Conservation (phyloP, 2,888 invertebrate genomes). For the Netelia fuscicornis region DNA sequence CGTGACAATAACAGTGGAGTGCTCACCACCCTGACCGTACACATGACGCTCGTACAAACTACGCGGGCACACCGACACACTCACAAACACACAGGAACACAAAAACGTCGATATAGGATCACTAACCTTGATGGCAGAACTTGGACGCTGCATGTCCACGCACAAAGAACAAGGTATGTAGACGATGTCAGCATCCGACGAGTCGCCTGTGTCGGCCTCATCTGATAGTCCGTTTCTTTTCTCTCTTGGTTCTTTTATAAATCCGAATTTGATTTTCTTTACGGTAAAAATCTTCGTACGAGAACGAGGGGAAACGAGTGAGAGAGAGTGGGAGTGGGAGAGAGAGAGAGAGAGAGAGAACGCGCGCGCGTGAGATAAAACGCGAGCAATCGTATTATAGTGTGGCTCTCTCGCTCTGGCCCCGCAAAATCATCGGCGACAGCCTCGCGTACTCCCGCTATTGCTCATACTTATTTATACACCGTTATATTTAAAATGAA, state of each 20-base stretch:
- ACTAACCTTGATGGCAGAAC: conserved; percentile 82
- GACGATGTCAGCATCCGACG: conserved; percentile 73
- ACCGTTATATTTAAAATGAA: conserved; percentile 85
- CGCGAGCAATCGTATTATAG: conserved; percentile 55
- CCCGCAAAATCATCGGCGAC: conserved; percentile 77
- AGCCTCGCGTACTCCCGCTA: conserved; percentile 83
- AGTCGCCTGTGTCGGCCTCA: conserved; percentile 73
- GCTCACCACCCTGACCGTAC: conserved; percentile 67
- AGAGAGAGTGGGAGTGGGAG: conserved; percentile 20
- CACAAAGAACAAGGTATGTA: conserved; percentile 77
- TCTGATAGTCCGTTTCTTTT: conserved; percentile 70
- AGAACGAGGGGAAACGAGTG: conserved; percentile 46
- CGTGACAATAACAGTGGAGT: conserved; percentile 64
- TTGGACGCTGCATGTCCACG: conserved; percentile 77
- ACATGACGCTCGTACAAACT: conserved; percentile 39
- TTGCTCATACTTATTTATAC: conserved; percentile 85
- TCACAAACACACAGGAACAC: conserved; percentile 4
- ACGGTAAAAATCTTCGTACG: conserved; percentile 70
- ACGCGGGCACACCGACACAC: not conserved
- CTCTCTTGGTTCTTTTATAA: conserved; percentile 3
- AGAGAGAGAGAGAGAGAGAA: conserved; percentile 32
- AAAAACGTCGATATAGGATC: conserved; percentile 64
- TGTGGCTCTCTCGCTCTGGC: conserved; percentile 66
- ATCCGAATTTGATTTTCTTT: conserved; percentile 26
- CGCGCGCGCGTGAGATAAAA: conserved; percentile 24